Evolutionary conservation across 2,113 vertebrate genomes (phyloP), one percentile per base, ranked within the genome.

Genomic region (Pachyramphus minor): DNA sequence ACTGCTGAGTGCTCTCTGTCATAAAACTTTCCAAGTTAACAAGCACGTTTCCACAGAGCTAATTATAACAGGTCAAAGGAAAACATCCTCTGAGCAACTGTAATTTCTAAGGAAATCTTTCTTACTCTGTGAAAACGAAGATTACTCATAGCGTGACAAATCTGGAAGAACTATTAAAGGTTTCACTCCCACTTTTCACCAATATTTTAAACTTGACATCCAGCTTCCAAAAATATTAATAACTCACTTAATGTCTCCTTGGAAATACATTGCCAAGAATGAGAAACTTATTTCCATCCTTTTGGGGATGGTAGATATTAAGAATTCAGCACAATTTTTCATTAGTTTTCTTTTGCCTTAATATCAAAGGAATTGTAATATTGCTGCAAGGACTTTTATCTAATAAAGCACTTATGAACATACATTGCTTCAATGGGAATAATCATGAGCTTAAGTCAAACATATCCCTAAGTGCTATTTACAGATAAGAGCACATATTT

Each of bases 121-220:
- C 47, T 55, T 59, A 18, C 7, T 58, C 45, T 0, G 0, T 73
- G 62, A 52, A 93, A 94, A 41, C 0, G 0, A 18, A 95, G 20
- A 87, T 95, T 96, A 87, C 53, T 89, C 93, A 92, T 23, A 91
- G n/a, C 30, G 73, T 49, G 60, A 92, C 59, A 89, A 62, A 92
- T 75, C 80, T 93, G 62, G 74, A 89, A 91, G 56, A 89, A 85
- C 27, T 74, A 56, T 77, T 67, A 69, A 80, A 73, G 14, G 6
- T 60, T 93, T 94, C 23, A 45, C 45, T 95, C 45, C 58, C 33
- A 39, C 20, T 79, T 58, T 8, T 85, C 58, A 73, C n/a, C 14
- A 85, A 42, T 64, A 76, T 9, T 76, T 94, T 77, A 91, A 84
- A 67, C n/a, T 18, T 79, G 66, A 87, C 7, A 75, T 60, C 9